Conservation (phyloP, 1,140 invertebrate species). For the Heliothis subflexa region DNA sequence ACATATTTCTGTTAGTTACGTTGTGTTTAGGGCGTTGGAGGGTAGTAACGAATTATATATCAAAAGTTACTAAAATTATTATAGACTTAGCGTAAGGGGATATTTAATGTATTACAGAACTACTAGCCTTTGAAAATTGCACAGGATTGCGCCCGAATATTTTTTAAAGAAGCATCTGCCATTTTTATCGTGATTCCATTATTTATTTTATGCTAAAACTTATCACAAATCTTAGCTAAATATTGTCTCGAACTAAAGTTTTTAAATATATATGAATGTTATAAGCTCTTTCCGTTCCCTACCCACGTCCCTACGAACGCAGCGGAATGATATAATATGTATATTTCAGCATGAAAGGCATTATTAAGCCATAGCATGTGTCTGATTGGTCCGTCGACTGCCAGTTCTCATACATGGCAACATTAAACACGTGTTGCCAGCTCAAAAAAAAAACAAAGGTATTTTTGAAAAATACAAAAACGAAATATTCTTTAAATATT, state of each 20-base stretch:
- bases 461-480: conserved; percentile 22
- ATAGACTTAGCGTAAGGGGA: not conserved
- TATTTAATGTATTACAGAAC: not conserved
- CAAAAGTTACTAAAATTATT: conserved; percentile 29
- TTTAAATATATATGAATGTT: not conserved
- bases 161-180: not conserved
- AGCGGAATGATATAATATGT: conserved; percentile 10
- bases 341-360: conserved; percentile 16
- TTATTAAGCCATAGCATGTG: not conserved
- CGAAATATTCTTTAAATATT: conserved; percentile 13
- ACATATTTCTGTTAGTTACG: conserved; percentile 33
- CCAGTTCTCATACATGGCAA: conserved; percentile 13
- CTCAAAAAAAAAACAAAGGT: not conserved
- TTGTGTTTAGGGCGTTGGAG: conserved; percentile 13
- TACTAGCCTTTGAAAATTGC: no score
- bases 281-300: not conserved
- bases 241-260: no score
- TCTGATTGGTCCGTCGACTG: conserved; percentile 15
- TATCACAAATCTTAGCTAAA: not conserved
- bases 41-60: conserved; percentile 15
- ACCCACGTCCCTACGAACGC: conserved; percentile 1
- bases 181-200: no score
- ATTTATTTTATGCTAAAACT: not conserved
- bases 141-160: not conserved
- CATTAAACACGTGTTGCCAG: conserved; percentile 10